Base-by-base conservation (phyloP, 2,888 invertebrate species). In the Abrostola triplasia region DNA sequence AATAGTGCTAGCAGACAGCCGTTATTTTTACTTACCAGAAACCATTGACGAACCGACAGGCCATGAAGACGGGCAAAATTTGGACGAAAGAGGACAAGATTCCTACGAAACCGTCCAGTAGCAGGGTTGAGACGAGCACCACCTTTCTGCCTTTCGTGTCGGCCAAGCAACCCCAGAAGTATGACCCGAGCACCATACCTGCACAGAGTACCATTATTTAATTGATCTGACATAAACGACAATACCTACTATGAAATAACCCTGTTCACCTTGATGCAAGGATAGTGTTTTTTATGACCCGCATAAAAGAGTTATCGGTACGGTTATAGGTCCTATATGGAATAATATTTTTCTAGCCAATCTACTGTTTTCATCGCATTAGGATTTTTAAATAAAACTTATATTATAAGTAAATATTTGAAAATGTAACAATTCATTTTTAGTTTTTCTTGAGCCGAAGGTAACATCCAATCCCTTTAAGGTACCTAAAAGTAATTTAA, bases 111-210 rank as follows among this genome's bases (percentile, higher is more conserved):
- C 97, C 97, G 84, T 97, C 97, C 84, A 97, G 95, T 51, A 97
- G 87, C 59, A 97, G 92, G 5, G 97, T 96, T 49, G 96, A 96
- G 57, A 97, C 97, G 76, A 97, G 91, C 55, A 97, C 97, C 9
- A 95, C 88, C 87, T 96, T 97, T 62, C 97, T 95, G n/a, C 97
- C 97, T 82, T 97, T 97, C 9, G 97, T 97, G 87, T 97, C 97
- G 70, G 97, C 97, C 83, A 97, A 94, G 87, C 97, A 97, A 54
- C 97, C 97, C 97, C 97, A 97, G 90, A 97, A 97, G 91, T 97
- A 97, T 49, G 97, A 97, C 13, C 97, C 97, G 81, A 97, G 90
- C 55, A 97, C 95, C 97, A 97, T 97, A 71, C 97, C 97, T 97
- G 82, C 7, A 52, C 9, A 9, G 5, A 7, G 10, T 9, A 9